Percentiles rank a stretch among this genome's conserved stretches.
Evolutionary conservation across 1,140 invertebrate species (phyloP).

Genomic region (Sycobia sp.): DNA sequence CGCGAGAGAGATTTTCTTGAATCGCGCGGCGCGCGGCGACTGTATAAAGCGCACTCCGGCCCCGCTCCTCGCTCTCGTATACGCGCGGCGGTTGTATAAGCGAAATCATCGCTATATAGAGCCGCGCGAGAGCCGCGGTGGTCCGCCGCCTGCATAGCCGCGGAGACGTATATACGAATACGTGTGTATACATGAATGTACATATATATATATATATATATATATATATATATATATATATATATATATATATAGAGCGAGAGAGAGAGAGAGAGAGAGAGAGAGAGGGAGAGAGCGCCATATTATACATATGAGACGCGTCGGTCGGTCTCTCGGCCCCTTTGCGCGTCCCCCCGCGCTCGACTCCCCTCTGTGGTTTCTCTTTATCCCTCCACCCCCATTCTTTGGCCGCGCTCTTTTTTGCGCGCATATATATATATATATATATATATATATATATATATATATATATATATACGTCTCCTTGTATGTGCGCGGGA

Average conservation of each 20-base stretch:
- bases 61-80: too few relatives aligned
- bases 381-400: constrained; percentile 19
- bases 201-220: neutral
- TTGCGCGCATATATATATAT: too few relatives aligned
- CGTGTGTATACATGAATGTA: neutral
- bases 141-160: neutral
- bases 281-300: too few relatives aligned
- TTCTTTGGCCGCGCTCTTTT: neutral
- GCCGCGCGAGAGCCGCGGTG: constrained; percentile 13
- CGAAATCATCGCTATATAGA: constrained; percentile 19
- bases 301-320: too few relatives aligned
- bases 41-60: too few relatives aligned
- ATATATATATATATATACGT: too few relatives aligned
- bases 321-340: constrained; percentile 9
- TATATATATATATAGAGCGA: too few relatives aligned
- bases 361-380: constrained; percentile 29
- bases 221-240: neutral
- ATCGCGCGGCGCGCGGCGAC: neutral
- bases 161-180: neutral
- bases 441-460: too few relatives aligned
- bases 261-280: too few relatives aligned
- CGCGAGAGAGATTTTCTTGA: constrained; percentile 11
- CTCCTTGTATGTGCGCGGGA: neutral
- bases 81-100: constrained; percentile 18
- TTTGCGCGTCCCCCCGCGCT: too few relatives aligned